Base-by-base conservation (phyloP, 2,113 vertebrate species). In the Scolopax mira region DNA sequence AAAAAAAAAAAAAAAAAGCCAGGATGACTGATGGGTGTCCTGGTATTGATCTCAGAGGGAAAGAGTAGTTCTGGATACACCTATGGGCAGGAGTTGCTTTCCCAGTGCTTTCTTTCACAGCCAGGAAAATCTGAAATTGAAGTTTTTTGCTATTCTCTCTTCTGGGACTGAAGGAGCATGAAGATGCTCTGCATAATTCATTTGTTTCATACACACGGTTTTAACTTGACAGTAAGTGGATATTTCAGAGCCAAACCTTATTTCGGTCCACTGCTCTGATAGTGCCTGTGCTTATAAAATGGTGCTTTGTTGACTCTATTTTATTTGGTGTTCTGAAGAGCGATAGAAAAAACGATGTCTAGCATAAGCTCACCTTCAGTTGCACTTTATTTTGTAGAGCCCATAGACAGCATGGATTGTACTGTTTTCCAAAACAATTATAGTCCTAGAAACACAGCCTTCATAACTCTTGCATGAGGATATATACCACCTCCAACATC, bases 401-500 rank as follows among this genome's bases (percentile, higher is more conserved):
- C 22, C 18, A 30, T 2, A 42, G 60, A 74, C 22, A 83, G 27
- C n/a, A 52, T 31, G 3, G 23, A 71, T n/a, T 81, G 4, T 16
- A 41, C 25, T 17, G 33, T 27, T 71, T 58, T 66, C 28, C 46
- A 81, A 35, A 74, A 48, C 22, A 78, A 13, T 31, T 66, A 39
- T 25, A 33, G 28, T 82, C 19, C 37, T 77, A 58, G 58, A 79
- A 86, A 75, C 9, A 17, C 25, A 70, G 21, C 42, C 37, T 33
- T 11, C 39, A 13, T 91, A 97, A 97, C 95, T 97, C 88, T 83
- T 98, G 96, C 18, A 66, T 74, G 24, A 98, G 97, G 11, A 98
- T 67, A 75, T 98, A 97, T 62, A 97, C 96, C 84, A 98, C 64
- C 24, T 98, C 94, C 18, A 97, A 97, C 3, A 52, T 91, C 22